These are phyloP conservation scores for Mythimna vitellina DNA, from an alignment of 2,888 invertebrate species.

Conservation along the genomic window DNA sequence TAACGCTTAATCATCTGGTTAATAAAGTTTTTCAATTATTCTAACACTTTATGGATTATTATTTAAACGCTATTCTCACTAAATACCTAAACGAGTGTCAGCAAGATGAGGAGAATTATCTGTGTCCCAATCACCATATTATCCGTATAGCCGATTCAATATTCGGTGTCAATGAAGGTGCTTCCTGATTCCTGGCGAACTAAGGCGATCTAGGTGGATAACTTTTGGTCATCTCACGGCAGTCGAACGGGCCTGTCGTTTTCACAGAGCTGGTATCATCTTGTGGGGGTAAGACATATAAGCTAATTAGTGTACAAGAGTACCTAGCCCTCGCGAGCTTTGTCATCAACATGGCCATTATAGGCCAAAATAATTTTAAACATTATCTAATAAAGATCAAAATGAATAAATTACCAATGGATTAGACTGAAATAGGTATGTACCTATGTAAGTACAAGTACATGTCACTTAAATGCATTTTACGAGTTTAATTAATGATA, in stretches of 20 bases:
- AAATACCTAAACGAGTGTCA: background rate
- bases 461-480: background rate
- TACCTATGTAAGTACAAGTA: background rate
- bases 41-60: background rate
- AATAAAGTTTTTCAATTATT: too few relatives aligned
- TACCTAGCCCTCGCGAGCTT: background rate
- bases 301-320: background rate
- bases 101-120: background rate
- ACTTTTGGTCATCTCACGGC: background rate
- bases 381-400: background rate
- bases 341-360: background rate
- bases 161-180: background rate
- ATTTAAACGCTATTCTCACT: background rate
- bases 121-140: background rate
- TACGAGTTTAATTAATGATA: background rate
- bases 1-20: background rate
- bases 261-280: background rate
- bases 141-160: background rate
- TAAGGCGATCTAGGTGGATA: background rate
- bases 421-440: background rate
- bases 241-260: too few relatives aligned
- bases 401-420: background rate
- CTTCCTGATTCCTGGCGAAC: background rate
- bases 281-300: background rate
- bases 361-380: background rate